phyloP scores from a whole-genome alignment of 2,113 vertebrate species.

The Bos javanicus region DNA sequence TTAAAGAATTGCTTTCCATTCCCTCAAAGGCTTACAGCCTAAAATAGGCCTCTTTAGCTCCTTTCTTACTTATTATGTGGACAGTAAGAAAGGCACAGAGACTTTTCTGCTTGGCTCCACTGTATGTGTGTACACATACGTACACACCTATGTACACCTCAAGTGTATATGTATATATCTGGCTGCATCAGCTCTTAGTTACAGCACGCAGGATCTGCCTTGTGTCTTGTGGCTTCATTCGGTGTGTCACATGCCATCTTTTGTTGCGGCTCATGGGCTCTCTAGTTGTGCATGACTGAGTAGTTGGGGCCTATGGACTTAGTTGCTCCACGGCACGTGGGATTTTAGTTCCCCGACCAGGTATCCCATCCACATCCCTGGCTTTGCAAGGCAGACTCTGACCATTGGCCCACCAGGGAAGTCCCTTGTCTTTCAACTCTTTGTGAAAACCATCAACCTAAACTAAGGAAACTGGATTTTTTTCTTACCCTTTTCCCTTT shows the following conservation, averaged over 20 bases:
- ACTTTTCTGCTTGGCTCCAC: not conserved
- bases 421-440: not conserved
- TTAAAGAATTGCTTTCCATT: not conserved
- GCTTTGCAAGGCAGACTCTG: not conserved
- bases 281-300: not conserved
- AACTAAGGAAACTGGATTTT: not conserved
- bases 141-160: not conserved
- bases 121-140: not conserved
- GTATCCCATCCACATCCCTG: not conserved
- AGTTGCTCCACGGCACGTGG: rapidly evolving
- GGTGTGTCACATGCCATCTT: not conserved
- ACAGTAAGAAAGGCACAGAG: not conserved
- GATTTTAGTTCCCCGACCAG: not conserved
- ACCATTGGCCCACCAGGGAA: not conserved
- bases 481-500: not conserved
- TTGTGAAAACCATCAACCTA: not conserved
- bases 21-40: not conserved
- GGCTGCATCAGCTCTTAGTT: not conserved
- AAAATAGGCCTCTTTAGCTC: not conserved
- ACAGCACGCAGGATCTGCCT: rapidly evolving
- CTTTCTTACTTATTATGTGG: not conserved
- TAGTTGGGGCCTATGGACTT: not conserved
- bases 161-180: not conserved
- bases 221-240: not conserved
- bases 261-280: not conserved